Conservation (phyloP, 1,140 invertebrate genomes). For the Cydia amplana region DNA sequence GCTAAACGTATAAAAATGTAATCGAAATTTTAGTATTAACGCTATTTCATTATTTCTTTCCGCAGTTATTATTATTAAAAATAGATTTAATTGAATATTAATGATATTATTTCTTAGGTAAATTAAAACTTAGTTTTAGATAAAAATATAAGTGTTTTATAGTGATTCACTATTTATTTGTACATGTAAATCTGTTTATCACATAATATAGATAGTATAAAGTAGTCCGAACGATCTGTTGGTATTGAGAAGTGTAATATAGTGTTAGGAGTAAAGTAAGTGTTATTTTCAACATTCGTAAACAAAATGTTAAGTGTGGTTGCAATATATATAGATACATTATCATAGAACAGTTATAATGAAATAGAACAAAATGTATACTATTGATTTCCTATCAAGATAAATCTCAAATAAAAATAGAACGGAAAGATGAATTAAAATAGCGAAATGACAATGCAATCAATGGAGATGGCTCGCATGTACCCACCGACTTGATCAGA, state of each 20-base stretch:
- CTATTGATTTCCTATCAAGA: conserved; percentile 23
- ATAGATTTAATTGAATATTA: conserved; percentile 40
- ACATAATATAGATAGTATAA: conserved; percentile 49
- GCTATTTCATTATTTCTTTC: conserved; percentile 22
- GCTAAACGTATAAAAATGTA: conserved; percentile 38
- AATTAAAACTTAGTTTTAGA: conserved; percentile 55
- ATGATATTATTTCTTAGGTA: conserved; percentile 58
- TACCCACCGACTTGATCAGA: conserved; percentile 41
- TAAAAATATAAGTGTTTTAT: conserved; percentile 58
- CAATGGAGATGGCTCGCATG: neutral
- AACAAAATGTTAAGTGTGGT: conserved; percentile 54
- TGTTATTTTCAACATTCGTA: conserved; percentile 57
- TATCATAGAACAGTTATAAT: conserved; percentile 37
- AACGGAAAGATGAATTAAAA: conserved; percentile 8
- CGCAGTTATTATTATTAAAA: conserved; percentile 39
- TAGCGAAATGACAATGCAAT: neutral
- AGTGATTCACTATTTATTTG: conserved; percentile 68
- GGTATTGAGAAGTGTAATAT: conserved; percentile 56
- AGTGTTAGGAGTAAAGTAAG: conserved; percentile 50
- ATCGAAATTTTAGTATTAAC: conserved; percentile 24
- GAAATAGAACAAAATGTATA: conserved; percentile 22
- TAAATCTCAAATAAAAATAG: conserved; percentile 5
- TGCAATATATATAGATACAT: conserved; percentile 49
- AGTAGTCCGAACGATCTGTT: conserved; percentile 63
- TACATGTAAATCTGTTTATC: conserved; percentile 60